Evolutionary conservation across 2,113 vertebrate species (phyloP).

Genomic region (Syngnathus scovelli): DNA sequence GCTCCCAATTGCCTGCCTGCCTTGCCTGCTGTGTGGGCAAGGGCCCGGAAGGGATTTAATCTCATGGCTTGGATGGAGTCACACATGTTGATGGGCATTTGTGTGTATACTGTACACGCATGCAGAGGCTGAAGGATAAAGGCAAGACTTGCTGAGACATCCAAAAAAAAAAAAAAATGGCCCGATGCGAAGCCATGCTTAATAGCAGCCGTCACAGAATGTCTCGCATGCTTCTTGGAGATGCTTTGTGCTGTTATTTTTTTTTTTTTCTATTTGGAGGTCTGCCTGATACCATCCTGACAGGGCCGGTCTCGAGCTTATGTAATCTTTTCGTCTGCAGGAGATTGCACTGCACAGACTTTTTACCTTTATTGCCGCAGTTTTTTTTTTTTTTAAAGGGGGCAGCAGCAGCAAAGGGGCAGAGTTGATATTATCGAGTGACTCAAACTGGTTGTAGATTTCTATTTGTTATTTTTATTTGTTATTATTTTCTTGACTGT

Average conservation of each 20-base stretch:
- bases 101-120: constrained; percentile 10
- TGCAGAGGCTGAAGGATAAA: constrained; percentile 43
- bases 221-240: constrained; percentile 22
- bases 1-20: constrained; percentile 55
- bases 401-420: constrained; percentile 1
- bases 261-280: constrained; percentile 4
- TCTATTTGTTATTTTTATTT: too few species aligned
- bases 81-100: constrained; percentile 52
- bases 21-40: constrained; percentile 49
- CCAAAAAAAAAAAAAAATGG: constrained; percentile 21
- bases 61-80: constrained; percentile 47
- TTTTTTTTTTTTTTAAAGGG: constrained; percentile 40
- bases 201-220: constrained; percentile 22
- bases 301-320: constrained; percentile 29
- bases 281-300: constrained; percentile 22
- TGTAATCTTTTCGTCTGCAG: constrained; percentile 28
- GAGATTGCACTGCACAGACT: constrained; percentile 33
- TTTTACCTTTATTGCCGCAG: constrained; percentile 33
- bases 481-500: neutral
- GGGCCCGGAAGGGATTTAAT: constrained; percentile 55
- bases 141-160: constrained; percentile 35
- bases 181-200: constrained; percentile 25
- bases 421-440: constrained; percentile 13
- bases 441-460: too few species aligned
- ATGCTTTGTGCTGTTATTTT: constrained; percentile 18